These are phyloP conservation scores for Coptotermes formosanus DNA, from an alignment of 1,140 invertebrate species.

Conservation along the genomic window DNA sequence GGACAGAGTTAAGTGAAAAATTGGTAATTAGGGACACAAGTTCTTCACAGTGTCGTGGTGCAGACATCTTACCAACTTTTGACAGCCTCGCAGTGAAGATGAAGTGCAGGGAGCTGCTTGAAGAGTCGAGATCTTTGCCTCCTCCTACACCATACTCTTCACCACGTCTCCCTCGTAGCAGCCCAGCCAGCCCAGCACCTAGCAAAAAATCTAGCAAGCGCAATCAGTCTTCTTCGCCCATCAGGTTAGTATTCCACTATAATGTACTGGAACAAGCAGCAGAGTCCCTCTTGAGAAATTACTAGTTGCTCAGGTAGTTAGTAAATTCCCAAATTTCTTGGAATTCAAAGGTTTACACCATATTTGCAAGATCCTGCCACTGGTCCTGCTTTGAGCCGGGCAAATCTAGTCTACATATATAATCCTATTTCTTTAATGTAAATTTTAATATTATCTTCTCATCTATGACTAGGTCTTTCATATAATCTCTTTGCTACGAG, in stretches of 20 bases:
- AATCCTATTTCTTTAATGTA: too few species aligned
- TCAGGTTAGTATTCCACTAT: conserved; percentile 48
- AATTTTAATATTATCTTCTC: too few species aligned
- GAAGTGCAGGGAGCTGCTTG: background rate
- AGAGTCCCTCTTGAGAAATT: too few species aligned
- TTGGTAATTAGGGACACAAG: background rate
- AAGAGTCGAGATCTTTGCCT: conserved; percentile 32
- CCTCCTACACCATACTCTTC: conserved; percentile 34
- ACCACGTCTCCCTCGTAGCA: conserved; percentile 64
- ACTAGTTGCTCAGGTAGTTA: too few species aligned
- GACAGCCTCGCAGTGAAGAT: conserved; percentile 7
- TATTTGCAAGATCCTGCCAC: too few species aligned
- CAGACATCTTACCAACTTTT: background rate
- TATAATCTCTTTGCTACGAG: too few species aligned
- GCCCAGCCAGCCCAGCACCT: conserved; percentile 67
- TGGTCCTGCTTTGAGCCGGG: too few species aligned
- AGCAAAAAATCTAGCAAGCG: conserved; percentile 66
- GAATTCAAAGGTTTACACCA: too few species aligned
- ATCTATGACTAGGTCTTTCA: too few species aligned
- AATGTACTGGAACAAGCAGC: too few species aligned
- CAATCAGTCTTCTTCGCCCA: conserved; percentile 76
- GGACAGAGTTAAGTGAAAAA: background rate
- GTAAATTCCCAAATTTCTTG: too few species aligned
- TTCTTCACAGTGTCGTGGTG: background rate
- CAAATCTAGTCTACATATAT: too few species aligned